Evolutionary conservation across 1,140 invertebrate species (phyloP).

Genomic region (Drosophila nebulosa): DNA sequence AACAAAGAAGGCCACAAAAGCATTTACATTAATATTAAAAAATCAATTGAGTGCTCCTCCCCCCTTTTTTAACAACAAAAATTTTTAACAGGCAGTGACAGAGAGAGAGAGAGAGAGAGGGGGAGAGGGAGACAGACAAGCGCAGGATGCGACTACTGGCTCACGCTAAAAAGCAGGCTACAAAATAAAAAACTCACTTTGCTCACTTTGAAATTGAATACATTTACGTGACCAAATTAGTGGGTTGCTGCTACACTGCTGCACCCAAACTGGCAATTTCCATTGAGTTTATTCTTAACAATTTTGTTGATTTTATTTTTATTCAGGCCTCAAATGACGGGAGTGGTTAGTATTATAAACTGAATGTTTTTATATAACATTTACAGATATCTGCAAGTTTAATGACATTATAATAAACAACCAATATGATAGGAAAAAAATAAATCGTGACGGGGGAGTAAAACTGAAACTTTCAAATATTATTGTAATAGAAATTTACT

Average conservation of each 20-base stretch:
- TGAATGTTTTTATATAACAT: neutral
- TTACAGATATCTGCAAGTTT: neutral
- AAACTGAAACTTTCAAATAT: no score
- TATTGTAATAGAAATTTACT: no score
- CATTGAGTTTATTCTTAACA: constrained; percentile 8
- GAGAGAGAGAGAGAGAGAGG: neutral
- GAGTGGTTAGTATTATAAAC: neutral
- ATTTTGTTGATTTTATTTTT: constrained; percentile 1
- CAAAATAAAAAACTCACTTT: constrained; percentile 17
- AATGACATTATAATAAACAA: neutral
- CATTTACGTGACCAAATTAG: constrained; percentile 51
- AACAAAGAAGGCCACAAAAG: constrained; percentile 5
- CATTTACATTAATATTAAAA: constrained; percentile 40
- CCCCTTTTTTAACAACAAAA: no score
- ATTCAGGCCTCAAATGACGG: neutral
- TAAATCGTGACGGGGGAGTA: no score
- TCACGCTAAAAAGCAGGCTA: constrained; percentile 32
- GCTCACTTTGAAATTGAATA: constrained; percentile 42
- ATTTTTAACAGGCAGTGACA: no score
- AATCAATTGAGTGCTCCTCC: constrained; percentile 41
- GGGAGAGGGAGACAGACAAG: neutral
- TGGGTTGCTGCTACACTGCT: no score
- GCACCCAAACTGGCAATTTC: neutral
- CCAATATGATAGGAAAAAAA: neutral
- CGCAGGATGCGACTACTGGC: constrained; percentile 1